Conservation (phyloP, 2,888 invertebrate species). For the Cephalotes varians region DNA sequence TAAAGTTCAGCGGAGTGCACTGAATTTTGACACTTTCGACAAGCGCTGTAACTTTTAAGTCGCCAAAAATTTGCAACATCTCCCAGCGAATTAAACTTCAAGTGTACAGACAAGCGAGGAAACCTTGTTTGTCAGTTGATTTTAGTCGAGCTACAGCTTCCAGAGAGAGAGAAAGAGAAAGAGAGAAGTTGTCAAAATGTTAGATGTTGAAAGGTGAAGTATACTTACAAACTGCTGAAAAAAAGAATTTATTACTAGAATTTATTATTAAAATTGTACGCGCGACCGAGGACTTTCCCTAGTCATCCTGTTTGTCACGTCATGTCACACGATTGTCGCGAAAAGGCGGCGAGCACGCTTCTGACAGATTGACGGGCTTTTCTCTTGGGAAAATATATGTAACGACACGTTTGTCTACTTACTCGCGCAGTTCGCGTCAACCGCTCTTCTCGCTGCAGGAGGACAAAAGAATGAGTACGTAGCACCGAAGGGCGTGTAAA, state of each 20-base stretch:
- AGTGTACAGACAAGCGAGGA: not conserved
- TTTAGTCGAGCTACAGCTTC: not conserved
- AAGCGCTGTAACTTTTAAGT: conserved; percentile 23
- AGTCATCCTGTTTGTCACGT: not conserved
- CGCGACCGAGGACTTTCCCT: not conserved
- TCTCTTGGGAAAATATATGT: conserved; percentile 14
- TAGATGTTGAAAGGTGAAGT: not conserved
- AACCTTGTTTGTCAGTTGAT: not conserved
- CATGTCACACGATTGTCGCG: not conserved
- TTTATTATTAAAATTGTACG: not conserved
- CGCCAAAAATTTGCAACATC: not conserved
- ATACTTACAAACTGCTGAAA: not conserved
- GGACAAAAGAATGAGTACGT: conserved; percentile 23
- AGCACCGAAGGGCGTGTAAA: conserved; percentile 4
- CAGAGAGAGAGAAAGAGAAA: not conserved
- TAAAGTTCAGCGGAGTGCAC: not conserved
- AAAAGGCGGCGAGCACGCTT: not conserved
- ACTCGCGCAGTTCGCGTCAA: conserved; percentile 19
- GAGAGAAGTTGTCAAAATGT: not conserved
- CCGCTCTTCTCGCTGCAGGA: not conserved
- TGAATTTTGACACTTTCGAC: conserved; percentile 31
- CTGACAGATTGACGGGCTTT: conserved; percentile 33
- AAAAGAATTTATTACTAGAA: not conserved
- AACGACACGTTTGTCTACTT: conserved; percentile 37
- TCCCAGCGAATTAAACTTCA: conserved; percentile 5